Base-by-base conservation (phyloP, 2,888 invertebrate species). In the Laothoe populi region DNA sequence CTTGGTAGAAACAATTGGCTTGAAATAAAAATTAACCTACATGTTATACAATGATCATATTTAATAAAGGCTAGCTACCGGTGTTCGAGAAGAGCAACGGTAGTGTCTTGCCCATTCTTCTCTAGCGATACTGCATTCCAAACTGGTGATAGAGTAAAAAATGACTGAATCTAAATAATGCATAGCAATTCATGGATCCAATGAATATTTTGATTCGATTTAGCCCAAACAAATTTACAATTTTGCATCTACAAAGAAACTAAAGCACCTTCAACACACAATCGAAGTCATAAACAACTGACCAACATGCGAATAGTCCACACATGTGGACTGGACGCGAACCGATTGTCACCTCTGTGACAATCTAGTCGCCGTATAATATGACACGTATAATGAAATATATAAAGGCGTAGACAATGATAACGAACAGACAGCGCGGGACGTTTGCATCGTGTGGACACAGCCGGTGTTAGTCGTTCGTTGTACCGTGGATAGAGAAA, bases 351-450 rank as follows among this genome's bases (percentile, higher is more conserved):
- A 53, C 53, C 49, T 24, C 13, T 23, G 4, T 19, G 35, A 53
- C 53, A 53, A 19, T 19, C 46, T 46, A 46, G 23, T 13, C 44
- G 19, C 21, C 11, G 53, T 53, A 53, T 53, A 53, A 53, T 60
- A 38, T 60, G 38, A 38, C 48, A 49, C 24, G 24, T 40, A 40
- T 35, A 46, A 35, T 60, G 40, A 40, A 48, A 60, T 60, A 49
- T 49, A 40, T 38, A 48, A 60, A 48, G 23, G 11, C 48, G 60
- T 74, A 70, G 71, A 74, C 70, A 78, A 73, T 72, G 75, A 76
- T 68, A 70, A 67, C 65, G 70, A 74, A 74, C 74, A 75, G 76
- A 78, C 76, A 77, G 74, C 71, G 72, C 69, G 64, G 74, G 77
- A 75, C 75, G 72, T 68, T 70, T 72, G 76, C 70, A 76, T 73